These are phyloP conservation scores for Drosophila prostipennis DNA, from an alignment of 2,888 invertebrate genomes.

Conservation along the genomic window DNA sequence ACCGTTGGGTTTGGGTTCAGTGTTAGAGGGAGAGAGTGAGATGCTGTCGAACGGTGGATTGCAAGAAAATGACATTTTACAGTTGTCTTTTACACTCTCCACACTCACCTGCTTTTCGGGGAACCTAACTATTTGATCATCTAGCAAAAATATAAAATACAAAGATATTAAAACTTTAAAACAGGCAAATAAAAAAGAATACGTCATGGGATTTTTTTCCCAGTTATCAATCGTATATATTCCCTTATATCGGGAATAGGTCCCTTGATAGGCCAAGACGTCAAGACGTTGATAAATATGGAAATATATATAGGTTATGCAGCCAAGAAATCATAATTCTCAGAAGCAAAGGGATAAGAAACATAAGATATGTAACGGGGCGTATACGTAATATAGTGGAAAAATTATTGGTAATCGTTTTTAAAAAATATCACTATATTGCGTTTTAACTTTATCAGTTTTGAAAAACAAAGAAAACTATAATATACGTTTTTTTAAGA, in stretches of 20 bases:
- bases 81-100: conserved; percentile 47
- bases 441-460: not conserved
- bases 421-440: not conserved
- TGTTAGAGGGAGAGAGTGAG: conserved; percentile 11
- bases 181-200: too few relatives aligned
- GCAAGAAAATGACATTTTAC: conserved; percentile 60
- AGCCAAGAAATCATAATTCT: not conserved
- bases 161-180: too few relatives aligned
- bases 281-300: not conserved
- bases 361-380: conserved; percentile 9
- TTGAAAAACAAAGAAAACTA: not conserved
- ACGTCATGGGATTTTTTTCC: not conserved
- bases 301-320: too few relatives aligned
- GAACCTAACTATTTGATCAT: too few relatives aligned
- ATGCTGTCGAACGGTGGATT: conserved; percentile 39
- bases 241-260: not conserved
- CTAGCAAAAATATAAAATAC: too few relatives aligned
- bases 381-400: not conserved
- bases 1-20: conserved; percentile 42
- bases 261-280: not conserved
- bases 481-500: not conserved
- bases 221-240: not conserved
- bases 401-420: not conserved
- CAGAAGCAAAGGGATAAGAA: not conserved
- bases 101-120: conserved; percentile 32